A percentile compares a stretch with the other conserved stretches of the same genome.
phyloP scores from a whole-genome alignment of 2,888 invertebrate species.

The Dryobotodes eremita region DNA sequence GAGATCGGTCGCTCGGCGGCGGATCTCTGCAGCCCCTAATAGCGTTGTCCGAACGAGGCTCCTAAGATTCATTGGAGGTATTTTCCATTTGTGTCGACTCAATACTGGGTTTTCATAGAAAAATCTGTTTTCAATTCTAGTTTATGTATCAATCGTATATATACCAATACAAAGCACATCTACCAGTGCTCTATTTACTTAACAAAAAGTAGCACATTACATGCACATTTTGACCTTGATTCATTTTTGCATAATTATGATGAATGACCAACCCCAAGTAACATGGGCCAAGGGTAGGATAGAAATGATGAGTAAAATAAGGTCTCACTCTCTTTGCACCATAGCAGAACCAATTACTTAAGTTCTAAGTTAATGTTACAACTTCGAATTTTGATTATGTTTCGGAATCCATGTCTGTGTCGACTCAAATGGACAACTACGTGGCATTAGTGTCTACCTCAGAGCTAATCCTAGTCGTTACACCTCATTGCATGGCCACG shows the following conservation, averaged over 20 bases:
- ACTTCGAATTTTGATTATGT: neutral
- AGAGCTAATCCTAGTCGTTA: conserved; percentile 72
- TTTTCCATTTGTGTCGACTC: conserved; percentile 66
- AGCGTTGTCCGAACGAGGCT: conserved; percentile 70
- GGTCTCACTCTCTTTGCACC: neutral
- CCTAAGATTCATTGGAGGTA: conserved; percentile 68
- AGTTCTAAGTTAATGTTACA: neutral
- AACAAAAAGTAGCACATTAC: neutral
- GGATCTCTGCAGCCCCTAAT: conserved; percentile 68
- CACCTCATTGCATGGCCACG: conserved; percentile 71
- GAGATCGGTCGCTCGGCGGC: conserved; percentile 58
- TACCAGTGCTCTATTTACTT: neutral
- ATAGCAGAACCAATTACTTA: neutral
- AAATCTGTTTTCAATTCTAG: neutral
- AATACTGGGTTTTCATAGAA: neutral
- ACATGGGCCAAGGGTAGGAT: neutral
- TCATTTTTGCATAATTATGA: neutral
- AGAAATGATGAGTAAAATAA: neutral
- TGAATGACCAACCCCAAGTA: neutral
- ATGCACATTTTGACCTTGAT: neutral
- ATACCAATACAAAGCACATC: too few species aligned
- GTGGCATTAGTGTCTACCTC: conserved; percentile 68
- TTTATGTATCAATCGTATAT: neutral
- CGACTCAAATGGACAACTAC: conserved; percentile 65
- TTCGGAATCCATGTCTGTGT: conserved; percentile 25